These are phyloP conservation scores for Oreotrochilus melanogaster DNA, from an alignment of 2,113 vertebrate genomes.

Conservation along the genomic window DNA sequence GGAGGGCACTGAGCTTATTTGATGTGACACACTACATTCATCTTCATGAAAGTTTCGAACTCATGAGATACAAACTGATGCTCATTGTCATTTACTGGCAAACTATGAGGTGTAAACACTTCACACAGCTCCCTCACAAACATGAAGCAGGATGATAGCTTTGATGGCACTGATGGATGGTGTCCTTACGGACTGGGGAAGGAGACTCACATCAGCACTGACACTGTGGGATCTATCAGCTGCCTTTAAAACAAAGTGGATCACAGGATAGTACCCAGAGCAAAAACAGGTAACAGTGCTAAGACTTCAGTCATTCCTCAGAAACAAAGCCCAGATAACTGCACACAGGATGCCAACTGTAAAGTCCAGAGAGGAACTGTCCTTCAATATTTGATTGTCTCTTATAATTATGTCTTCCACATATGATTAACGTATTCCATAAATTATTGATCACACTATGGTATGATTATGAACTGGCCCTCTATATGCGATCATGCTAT, in stretches of 20 bases:
- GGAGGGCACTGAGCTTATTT: conserved; percentile 35
- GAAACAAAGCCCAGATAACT: not conserved
- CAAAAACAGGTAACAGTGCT: not conserved
- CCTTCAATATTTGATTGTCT: not conserved
- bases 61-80: conserved; percentile 40
- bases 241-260: not conserved
- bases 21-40: conserved; percentile 50
- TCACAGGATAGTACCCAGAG: not conserved
- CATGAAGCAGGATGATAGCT: not conserved
- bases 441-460: not conserved
- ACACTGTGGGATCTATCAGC: not conserved
- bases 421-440: not conserved
- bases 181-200: conserved; percentile 38
- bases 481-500: not conserved
- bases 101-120: conserved; percentile 36
- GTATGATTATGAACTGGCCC: not conserved
- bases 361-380: not conserved
- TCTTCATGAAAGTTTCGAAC: conserved; percentile 65
- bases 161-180: conserved; percentile 53
- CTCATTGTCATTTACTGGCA: conserved; percentile 46
- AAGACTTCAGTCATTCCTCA: not conserved
- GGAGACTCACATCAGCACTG: not conserved
- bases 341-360: not conserved
- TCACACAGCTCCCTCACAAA: not conserved
- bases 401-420: not conserved